A percentile compares a stretch with the other conserved stretches of the same genome.
Conservation (phyloP, 2,888 invertebrate genomes). For the Escarpia spicata region DNA sequence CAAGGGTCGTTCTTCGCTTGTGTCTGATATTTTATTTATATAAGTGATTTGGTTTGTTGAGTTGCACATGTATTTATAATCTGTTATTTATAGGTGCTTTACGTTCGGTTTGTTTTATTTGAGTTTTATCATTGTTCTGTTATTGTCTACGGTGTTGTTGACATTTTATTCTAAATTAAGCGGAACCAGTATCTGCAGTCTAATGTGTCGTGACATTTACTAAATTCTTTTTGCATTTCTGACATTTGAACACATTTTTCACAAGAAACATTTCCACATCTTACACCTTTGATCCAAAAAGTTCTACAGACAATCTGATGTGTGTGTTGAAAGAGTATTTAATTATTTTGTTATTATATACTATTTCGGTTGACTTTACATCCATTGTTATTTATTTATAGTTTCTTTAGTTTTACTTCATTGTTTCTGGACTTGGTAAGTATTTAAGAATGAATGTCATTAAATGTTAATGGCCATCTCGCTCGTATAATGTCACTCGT, state of each 20-base stretch:
- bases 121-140: constrained; percentile 16
- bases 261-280: background rate
- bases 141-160: background rate
- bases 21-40: background rate
- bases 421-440: background rate
- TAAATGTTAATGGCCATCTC: background rate
- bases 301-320: background rate
- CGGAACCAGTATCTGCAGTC: background rate
- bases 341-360: background rate
- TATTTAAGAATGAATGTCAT: background rate
- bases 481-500: background rate
- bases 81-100: background rate
- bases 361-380: background rate
- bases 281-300: background rate
- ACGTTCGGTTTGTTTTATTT: background rate
- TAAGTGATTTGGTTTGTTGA: background rate
- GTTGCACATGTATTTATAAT: background rate
- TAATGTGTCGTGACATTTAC: background rate
- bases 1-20: too few species aligned
- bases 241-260: background rate
- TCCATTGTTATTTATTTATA: background rate
- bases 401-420: background rate
- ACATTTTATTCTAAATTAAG: background rate
- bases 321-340: background rate
- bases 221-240: background rate